phyloP scores from a whole-genome alignment of 2,113 vertebrate genomes.

The mouse (Mus musculus) region DNA sequence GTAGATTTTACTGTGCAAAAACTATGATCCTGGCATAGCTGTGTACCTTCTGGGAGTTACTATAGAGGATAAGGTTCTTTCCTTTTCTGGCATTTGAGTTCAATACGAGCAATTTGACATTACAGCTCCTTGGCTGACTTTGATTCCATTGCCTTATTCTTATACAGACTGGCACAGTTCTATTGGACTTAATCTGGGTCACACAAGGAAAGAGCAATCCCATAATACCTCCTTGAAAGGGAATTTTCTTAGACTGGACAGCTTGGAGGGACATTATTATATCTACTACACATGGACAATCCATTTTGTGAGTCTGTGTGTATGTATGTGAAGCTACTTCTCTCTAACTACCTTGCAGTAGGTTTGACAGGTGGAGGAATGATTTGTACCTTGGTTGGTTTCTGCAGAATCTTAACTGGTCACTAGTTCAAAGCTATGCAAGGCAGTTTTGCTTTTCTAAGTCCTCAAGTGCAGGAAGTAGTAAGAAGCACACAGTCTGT shows the following conservation, averaged over 20 bases:
- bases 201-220: too few species aligned
- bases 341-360: background rate
- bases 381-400: background rate
- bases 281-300: background rate
- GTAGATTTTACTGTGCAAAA: background rate
- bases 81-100: background rate
- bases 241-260: background rate
- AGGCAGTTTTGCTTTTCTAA: background rate
- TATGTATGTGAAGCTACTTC: background rate
- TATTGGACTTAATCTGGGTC: fast-evolving
- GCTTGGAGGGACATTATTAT: background rate
- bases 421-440: too few species aligned
- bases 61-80: background rate
- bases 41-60: background rate
- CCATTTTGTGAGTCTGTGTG: background rate
- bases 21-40: background rate
- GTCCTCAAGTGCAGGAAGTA: background rate
- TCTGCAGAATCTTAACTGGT: background rate
- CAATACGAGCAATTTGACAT: background rate
- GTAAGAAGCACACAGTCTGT: background rate
- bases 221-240: background rate
- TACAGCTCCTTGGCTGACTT: background rate
- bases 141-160: background rate
- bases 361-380: background rate
- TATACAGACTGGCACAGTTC: background rate